These are phyloP conservation scores for Crotalus tigris DNA, from an alignment of 2,113 vertebrate genomes.

Conservation along the genomic window DNA sequence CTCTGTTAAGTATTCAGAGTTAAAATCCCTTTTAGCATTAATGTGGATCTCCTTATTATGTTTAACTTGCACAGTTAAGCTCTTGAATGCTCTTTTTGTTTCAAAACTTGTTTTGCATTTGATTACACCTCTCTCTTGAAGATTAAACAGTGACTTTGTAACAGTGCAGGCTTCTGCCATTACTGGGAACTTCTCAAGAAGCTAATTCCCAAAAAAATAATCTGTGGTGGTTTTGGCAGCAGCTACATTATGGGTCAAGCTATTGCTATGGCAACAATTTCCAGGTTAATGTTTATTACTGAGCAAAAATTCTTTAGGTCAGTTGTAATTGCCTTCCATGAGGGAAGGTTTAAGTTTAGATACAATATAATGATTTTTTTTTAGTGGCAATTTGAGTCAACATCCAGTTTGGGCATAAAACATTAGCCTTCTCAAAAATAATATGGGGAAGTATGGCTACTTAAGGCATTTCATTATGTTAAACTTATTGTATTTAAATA, in stretches of 20 bases:
- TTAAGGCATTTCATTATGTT: neutral
- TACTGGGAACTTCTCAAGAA: neutral
- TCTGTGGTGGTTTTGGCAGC: slow-evolving; percentile 27
- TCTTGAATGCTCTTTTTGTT: slow-evolving; percentile 3
- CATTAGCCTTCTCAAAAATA: neutral
- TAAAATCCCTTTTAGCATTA: neutral
- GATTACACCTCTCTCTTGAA: neutral
- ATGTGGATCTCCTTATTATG: neutral
- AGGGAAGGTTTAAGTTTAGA: neutral
- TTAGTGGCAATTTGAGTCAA: neutral
- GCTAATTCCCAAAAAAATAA: slow-evolving; percentile 33
- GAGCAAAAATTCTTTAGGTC: slow-evolving; percentile 20
- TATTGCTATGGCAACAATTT: slow-evolving; percentile 34
- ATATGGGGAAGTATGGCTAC: neutral
- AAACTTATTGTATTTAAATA: neutral
- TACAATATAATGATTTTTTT: neutral
- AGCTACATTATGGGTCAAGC: neutral
- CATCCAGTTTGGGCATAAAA: neutral
- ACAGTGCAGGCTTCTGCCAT: neutral
- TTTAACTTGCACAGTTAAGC: neutral
- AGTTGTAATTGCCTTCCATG: slow-evolving; percentile 19
- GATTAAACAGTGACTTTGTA: slow-evolving; percentile 5
- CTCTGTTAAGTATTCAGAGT: neutral
- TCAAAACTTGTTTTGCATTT: neutral
- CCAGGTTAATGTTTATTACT: slow-evolving; percentile 26